Evolutionary conservation across 2,797 vertebrate genomes (phyloP).

Genomic region (Caiman crocodilus): DNA sequence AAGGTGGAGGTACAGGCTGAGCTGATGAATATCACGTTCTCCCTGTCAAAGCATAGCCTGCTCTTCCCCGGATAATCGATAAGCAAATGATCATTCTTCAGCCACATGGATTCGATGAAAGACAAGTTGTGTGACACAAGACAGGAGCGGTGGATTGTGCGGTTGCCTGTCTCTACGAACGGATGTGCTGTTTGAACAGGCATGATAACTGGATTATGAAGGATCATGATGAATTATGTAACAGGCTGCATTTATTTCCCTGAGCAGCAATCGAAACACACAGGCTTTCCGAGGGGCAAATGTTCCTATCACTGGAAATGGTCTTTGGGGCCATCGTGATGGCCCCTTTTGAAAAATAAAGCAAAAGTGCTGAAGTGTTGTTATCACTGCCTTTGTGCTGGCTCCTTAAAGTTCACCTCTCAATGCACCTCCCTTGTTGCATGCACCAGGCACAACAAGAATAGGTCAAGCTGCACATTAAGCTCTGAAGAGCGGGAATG

Average conservation of each 20-base stretch:
- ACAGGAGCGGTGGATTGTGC: not conserved
- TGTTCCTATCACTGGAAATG: not conserved
- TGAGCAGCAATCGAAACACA: not conserved
- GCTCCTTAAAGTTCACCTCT: not conserved
- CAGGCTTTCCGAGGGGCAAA: not conserved
- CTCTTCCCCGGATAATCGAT: not conserved
- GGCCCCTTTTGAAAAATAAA: not conserved
- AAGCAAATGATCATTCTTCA: not conserved
- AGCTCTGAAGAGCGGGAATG: not conserved
- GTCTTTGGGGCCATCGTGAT: not conserved
- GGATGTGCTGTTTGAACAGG: not conserved
- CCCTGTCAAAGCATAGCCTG: rapidly evolving
- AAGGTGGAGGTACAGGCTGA: rapidly evolving
- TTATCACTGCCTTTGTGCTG: not conserved
- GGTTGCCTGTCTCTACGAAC: not conserved
- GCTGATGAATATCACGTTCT: not conserved
- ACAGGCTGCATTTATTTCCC: not conserved
- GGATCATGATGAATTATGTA: not conserved
- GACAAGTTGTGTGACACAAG: not conserved
- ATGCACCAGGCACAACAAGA: not conserved
- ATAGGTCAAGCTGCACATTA: not conserved
- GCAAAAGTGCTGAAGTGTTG: not conserved
- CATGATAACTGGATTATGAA: not conserved
- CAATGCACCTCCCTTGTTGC: not conserved
- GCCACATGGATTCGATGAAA: not conserved